Base-by-base conservation (phyloP, 2,113 vertebrate species). In the Orientallactaga bullata region DNA sequence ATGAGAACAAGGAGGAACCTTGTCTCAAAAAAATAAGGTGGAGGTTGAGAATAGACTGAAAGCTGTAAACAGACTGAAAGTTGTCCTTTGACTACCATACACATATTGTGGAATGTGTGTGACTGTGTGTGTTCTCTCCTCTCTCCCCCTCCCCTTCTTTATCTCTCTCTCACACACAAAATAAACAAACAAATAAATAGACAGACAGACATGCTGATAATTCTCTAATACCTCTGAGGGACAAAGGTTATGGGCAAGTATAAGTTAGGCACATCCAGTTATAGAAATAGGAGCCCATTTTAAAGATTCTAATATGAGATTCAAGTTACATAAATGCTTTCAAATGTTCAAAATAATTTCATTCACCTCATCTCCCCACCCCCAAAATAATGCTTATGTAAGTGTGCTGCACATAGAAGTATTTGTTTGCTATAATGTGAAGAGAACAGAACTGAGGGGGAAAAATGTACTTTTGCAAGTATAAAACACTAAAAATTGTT, bases 261-360 rank as follows among this genome's bases (percentile, higher is more conserved):
- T 55, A 93, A 95, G 83, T 81, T 82, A 85, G 94, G 42, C 71
- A 94, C 37, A 89, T 61, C 30, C 24, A 90, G 61, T 95, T 86
- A 85, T 39, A 28, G 37, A 82, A 88, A 91, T 84, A 73, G 95
- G 30, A 88, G 51, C 61, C 86, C 88, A 42, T 92, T 95, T 94
- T 80, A 37, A 86, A 96, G 94, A 69, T 32, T 72, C 24, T 60
- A 92, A 63, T n/a, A 88, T 85, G n/a, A 94, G n/a, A 90, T 81
- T 90, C 66, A 83, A 95, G 47, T 92, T 95, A 95, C 26, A 95
- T 85, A 96, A 95, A 90, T 73, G 47, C 26, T 90, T 95, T 89
- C 51, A 85, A 94, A 95, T 60, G 66, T 69, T 95, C 74, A 96
- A 90, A 84, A 81, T 78, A 93, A 95, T 91, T 58, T 24, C 17